Percentiles rank a stretch among this genome's conserved stretches.
phyloP scores from a whole-genome alignment of 2,888 invertebrate genomes.

The Alviniconcha strummeri region DNA sequence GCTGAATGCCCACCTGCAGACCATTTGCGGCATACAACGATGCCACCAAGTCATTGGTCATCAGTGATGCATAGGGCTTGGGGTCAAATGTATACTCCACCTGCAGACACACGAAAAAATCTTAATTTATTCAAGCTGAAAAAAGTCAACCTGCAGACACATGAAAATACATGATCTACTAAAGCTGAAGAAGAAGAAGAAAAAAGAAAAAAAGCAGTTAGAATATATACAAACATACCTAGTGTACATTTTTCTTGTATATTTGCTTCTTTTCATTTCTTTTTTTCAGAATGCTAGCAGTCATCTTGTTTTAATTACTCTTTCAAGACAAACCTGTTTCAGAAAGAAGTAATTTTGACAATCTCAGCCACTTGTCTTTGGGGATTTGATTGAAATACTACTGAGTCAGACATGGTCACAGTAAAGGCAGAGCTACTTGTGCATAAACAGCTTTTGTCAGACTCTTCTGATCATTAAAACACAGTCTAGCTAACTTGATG shows the following conservation, averaged over 20 bases:
- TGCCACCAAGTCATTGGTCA: slow-evolving; percentile 64
- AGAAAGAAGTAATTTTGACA: too few species aligned
- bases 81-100: slow-evolving; percentile 54
- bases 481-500: too few species aligned
- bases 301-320: not conserved
- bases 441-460: too few species aligned
- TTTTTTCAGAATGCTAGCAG: not conserved
- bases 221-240: not conserved
- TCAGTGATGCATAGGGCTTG: slow-evolving; percentile 59
- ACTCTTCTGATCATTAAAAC: too few species aligned
- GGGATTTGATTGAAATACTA: too few species aligned
- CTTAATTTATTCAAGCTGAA: not conserved
- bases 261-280: not conserved
- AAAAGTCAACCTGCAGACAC: not conserved
- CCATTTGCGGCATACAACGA: slow-evolving; percentile 61
- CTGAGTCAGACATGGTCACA: too few species aligned
- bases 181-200: not conserved
- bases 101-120: slow-evolving; percentile 22
- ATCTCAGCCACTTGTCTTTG: too few species aligned
- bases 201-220: not conserved
- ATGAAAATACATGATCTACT: not conserved
- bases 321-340: not conserved
- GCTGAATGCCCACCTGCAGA: slow-evolving; percentile 53
- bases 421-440: too few species aligned
- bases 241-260: too few species aligned